A percentile compares a stretch with the other conserved stretches of the same genome.
Conservation (phyloP, 2,113 vertebrate species). For the Strix aluco region DNA sequence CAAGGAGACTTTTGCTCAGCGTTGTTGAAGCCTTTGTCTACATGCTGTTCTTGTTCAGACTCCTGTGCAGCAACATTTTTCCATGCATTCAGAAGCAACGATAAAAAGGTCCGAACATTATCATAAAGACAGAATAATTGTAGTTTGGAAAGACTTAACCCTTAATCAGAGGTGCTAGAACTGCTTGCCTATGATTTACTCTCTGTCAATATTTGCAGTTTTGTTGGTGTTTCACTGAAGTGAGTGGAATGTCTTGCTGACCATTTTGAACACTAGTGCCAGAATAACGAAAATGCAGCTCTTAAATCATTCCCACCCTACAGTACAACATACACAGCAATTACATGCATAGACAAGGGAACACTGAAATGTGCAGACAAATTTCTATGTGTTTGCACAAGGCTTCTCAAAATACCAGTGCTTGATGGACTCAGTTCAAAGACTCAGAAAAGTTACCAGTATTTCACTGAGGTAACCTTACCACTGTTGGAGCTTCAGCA, state of each 20-base stretch:
- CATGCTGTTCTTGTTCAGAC: neutral
- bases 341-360: rapidly evolving
- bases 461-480: neutral
- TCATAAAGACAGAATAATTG: neutral
- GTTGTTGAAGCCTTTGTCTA: neutral
- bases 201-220: neutral
- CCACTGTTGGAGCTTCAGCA: neutral
- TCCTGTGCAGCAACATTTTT: neutral
- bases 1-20: neutral
- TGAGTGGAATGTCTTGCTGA: neutral
- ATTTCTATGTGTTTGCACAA: neutral
- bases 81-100: neutral
- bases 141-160: neutral
- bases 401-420: neutral
- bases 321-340: neutral
- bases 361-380: neutral
- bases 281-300: neutral
- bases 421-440: neutral
- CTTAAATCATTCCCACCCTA: neutral
- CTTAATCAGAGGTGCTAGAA: neutral
- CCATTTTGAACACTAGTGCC: neutral
- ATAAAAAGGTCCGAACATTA: neutral
- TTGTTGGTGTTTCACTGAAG: neutral
- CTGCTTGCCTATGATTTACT: neutral
- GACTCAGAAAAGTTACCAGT: neutral